Percentiles rank a stretch among this genome's conserved stretches.
phyloP scores from a whole-genome alignment of 2,113 vertebrate genomes.

The Microtus pennsylvanicus region DNA sequence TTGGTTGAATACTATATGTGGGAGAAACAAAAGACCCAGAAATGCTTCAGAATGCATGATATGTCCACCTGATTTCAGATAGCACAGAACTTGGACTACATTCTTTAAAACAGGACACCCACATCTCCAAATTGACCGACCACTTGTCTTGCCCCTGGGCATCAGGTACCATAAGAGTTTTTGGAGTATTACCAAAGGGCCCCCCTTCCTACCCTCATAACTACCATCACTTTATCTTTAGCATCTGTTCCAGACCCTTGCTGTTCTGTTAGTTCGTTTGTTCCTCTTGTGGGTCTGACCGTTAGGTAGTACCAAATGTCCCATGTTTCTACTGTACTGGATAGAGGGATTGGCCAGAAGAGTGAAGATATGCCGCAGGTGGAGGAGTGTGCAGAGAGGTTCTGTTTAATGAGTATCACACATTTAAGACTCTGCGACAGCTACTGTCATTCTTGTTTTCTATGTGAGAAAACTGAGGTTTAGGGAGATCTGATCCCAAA shows the following conservation, averaged over 20 bases:
- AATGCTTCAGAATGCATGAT: background rate
- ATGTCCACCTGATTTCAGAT: background rate
- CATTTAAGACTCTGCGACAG: background rate
- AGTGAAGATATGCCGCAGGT: background rate
- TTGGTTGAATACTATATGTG: background rate
- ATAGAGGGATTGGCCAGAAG: background rate
- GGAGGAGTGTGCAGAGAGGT: background rate
- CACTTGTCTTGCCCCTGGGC: background rate
- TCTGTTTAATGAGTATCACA: background rate
- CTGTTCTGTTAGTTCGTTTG: background rate
- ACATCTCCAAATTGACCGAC: background rate
- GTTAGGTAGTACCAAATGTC: background rate
- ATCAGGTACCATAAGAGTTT: background rate
- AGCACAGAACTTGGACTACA: background rate
- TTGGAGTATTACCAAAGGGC: background rate
- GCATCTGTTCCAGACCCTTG: background rate
- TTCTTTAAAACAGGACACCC: background rate
- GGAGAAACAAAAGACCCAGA: background rate
- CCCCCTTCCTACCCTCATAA: background rate
- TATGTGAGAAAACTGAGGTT: conserved; percentile 3
- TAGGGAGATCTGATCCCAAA: background rate
- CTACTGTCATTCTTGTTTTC: background rate
- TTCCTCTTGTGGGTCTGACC: background rate
- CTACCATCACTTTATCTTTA: background rate
- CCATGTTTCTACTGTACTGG: no score